phyloP scores from a whole-genome alignment of 2,113 vertebrate species.

The Xiphias gladius region DNA sequence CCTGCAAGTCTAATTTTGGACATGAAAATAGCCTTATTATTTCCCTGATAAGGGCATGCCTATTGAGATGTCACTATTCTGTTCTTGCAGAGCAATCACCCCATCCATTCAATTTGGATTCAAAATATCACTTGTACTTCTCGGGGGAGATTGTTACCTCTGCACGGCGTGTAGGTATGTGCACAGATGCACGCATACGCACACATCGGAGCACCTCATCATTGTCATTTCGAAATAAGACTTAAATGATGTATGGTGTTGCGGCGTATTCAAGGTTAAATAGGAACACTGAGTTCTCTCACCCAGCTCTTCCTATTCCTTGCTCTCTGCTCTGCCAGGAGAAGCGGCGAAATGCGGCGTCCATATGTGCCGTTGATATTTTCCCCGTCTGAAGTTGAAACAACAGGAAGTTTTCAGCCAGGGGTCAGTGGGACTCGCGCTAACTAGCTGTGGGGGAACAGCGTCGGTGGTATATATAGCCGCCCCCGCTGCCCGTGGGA shows the following conservation, averaged over 20 bases:
- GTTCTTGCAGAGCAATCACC: conserved; percentile 60
- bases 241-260: conserved; percentile 71
- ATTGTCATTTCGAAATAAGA: conserved; percentile 68
- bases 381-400: conserved; percentile 27
- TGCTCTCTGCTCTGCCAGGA: conserved; percentile 34
- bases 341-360: not conserved
- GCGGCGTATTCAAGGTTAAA: conserved; percentile 64
- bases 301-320: conserved; percentile 24
- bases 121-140: conserved; percentile 70
- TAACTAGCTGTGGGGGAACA: conserved; percentile 27
- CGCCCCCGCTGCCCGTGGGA: conserved; percentile 1
- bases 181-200: conserved; percentile 28
- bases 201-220: conserved; percentile 39
- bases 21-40: conserved; percentile 76
- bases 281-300: conserved; percentile 58
- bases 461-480: conserved; percentile 7
- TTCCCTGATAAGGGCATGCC: conserved; percentile 77
- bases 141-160: conserved; percentile 66
- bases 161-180: conserved; percentile 42
- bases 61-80: conserved; percentile 78
- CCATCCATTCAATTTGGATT: conserved; percentile 75
- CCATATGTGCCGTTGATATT: conserved; percentile 13
- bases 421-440: conserved; percentile 16
- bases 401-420: conserved; percentile 1
- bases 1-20: conserved; percentile 68